Evolutionary conservation across 2,888 invertebrate genomes (phyloP), one percentile per base, ranked within the genome.

Genomic region (Perithous albicinctus): DNA sequence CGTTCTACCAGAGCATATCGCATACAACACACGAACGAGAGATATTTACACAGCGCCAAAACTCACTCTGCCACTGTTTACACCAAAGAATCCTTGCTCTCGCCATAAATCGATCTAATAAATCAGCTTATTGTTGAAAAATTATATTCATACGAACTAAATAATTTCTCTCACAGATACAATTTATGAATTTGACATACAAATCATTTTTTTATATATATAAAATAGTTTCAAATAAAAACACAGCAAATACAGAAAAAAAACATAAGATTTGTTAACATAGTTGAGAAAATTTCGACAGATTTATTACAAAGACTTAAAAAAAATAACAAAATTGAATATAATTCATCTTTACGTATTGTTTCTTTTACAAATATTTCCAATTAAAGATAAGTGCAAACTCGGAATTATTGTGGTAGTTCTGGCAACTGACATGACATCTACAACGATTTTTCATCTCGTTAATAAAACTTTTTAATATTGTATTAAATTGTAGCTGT

Each of bases 31-130:
- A 26, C 48, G 35, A 73, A 61, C 23, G 59, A 54, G 72, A 83
- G 41, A 67, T 78, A 83, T 64, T n/a, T 63, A 63, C 74, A 59
- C 51, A 43, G 77, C 70, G 61, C 46, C 64, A 79, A 79, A 75
- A 82, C 76, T 38, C 63, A 76, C 63, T 32, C 69, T 35, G 81
- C 81, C 78, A 84, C 82, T 77, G 82, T 82, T 84, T 82, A 82
- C 78, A 46, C 73, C 38, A n/a, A 38, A 29, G 41, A 66, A 72
- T 70, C 48, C 64, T 35, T 38, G 23, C 46, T 20, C 46, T 20
- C n/a, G 32, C 61, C 43, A 73, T 77, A 77, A 81, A 78, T 81
- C 54, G 32, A 26, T 46, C 35, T 15, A 2, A 75, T 75, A 80
- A 70, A 64, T 75, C 75, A 41, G 51, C 18, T 64, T 38, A 74